These are phyloP conservation scores for Micromys minutus DNA, from an alignment of 2,113 vertebrate species.

Conservation along the genomic window DNA sequence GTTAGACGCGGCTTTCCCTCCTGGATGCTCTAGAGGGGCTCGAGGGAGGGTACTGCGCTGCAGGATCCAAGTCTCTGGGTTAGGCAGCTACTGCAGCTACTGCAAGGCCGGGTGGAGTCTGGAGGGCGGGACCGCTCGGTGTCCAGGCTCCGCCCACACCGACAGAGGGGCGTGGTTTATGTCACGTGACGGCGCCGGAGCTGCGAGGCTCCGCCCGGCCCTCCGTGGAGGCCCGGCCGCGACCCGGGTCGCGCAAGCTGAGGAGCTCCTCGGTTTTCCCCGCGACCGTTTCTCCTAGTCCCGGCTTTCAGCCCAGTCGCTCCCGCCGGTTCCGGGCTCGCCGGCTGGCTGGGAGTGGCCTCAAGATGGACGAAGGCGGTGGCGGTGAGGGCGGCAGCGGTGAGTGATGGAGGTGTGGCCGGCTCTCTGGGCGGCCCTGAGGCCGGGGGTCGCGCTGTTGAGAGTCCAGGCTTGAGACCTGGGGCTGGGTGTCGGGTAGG, in stretches of 20 bases:
- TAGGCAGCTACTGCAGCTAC: background rate
- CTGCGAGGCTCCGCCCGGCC: conserved; percentile 57
- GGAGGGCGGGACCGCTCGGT: background rate
- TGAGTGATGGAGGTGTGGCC: conserved; percentile 77
- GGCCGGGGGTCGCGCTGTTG: background rate
- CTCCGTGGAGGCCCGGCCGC: conserved; percentile 66
- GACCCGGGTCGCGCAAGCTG: conserved; percentile 48
- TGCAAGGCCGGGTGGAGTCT: background rate
- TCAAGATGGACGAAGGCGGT: conserved; percentile 77
- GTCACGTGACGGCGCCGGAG: conserved; percentile 69
- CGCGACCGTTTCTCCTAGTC: background rate
- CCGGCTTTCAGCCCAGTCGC: background rate
- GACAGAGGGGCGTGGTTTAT: background rate
- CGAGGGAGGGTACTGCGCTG: fast-evolving
- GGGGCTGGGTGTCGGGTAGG: background rate
- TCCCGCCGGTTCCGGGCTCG: conserved; percentile 44
- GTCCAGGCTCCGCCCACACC: background rate
- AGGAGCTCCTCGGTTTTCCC: background rate
- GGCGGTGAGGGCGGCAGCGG: conserved; percentile 73
- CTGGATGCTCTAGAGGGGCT: background rate
- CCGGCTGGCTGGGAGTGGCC: conserved; percentile 57
- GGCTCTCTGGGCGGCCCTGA: conserved; percentile 39
- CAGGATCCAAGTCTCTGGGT: background rate
- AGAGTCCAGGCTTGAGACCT: conserved; percentile 12
- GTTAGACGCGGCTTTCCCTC: background rate